phyloP scores from a whole-genome alignment of 2,888 invertebrate species.

The Oligia strigilis region DNA sequence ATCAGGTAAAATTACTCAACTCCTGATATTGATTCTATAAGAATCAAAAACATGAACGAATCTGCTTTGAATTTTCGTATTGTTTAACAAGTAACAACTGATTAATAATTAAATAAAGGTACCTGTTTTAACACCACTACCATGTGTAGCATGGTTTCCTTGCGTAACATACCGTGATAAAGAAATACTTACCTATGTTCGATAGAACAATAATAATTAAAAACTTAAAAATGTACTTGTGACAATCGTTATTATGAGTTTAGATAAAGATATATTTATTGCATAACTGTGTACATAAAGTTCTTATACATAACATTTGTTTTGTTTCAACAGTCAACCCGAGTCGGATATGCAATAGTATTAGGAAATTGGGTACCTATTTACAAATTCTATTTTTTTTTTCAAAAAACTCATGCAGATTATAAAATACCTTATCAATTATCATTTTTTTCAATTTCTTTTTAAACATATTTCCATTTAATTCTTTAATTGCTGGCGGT shows the following conservation, averaged over 20 bases:
- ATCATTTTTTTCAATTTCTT: too few relatives aligned
- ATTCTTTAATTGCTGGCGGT: too few relatives aligned
- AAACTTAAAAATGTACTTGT: conserved; percentile 2
- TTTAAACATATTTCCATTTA: too few relatives aligned
- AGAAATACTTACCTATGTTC: not conserved
- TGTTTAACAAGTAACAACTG: not conserved
- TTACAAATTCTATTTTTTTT: too few relatives aligned
- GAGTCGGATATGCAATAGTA: too few relatives aligned
- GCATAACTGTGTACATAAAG: too few relatives aligned
- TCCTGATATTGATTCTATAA: not conserved
- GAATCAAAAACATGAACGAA: not conserved
- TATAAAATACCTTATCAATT: too few relatives aligned
- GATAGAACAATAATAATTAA: conserved; percentile 22
- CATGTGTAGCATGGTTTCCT: not conserved
- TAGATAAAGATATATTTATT: not conserved
- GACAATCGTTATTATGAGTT: not conserved
- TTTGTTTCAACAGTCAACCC: too few relatives aligned
- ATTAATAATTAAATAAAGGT: not conserved
- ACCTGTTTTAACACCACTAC: not conserved
- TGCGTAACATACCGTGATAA: conserved; percentile 26
- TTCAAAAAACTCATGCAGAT: too few relatives aligned
- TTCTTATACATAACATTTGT: too few relatives aligned
- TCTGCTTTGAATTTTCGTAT: not conserved
- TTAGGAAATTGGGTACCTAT: too few relatives aligned
- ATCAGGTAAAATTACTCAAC: not conserved